Base-by-base conservation (phyloP, 2,113 vertebrate genomes). In the Protobothrops mucrosquamatus region DNA sequence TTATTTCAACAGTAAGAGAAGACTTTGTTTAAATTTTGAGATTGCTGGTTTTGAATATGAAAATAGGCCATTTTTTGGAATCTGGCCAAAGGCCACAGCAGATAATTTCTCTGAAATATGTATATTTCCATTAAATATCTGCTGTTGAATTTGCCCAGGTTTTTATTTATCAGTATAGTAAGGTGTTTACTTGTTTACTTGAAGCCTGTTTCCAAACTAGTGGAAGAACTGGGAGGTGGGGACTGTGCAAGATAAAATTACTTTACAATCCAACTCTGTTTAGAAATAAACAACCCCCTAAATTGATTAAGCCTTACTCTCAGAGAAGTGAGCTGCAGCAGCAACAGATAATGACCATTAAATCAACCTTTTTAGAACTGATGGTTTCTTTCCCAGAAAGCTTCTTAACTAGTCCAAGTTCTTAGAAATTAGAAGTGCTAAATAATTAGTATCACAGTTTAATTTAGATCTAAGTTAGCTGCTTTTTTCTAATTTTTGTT, bases 401-500 rank as follows among this genome's bases (percentile, higher is more conserved):
- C 24, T 89, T 86, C 81, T 64, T 34, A 89, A 57, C 26, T 23
- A 24, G 12, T 89, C n/a, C 22, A 26, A 89, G 46, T 86, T 2
- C n/a, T 81, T 39, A 81, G 18, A 81, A 43, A 22, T 34, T 88
- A 0, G 12, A 0, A 0, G 1, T 54, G 61, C 39, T 48, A 9
- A 89, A 54, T 87, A 22, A 22, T 2, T 8, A 90, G 29, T 3
- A 39, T 52, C 29, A 59, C 24, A 14, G 51, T 93, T 69, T 69
- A n/a, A 34, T n/a, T n/a, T 69, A n/a, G 69, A 52, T 26, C 20
- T n/a, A 39, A 46, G 24, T 29, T 91, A 54, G 39, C 46, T 91
- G 46, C 9, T 91, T 56, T 8, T 87, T 85, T 15, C 18, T 88
- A 86, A 56, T 91, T 92, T 95, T 90, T 89, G 85, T 89, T 18